Evolutionary conservation across 2,888 invertebrate species (phyloP).

Genomic region (Lithophane leautieri): DNA sequence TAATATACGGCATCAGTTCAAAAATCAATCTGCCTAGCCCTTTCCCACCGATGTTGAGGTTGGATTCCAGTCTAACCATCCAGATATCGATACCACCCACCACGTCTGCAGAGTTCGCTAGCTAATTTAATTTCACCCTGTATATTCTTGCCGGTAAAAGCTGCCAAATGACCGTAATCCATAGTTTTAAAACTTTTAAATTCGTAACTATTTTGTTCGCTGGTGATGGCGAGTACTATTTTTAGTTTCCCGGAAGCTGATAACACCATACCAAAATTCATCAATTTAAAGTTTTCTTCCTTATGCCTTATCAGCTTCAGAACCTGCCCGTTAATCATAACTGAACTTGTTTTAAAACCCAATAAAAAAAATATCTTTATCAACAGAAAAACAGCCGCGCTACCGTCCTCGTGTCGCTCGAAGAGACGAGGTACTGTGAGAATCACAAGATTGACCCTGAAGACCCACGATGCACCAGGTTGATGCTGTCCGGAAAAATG

Average conservation of each 20-base stretch:
- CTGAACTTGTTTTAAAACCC: background rate
- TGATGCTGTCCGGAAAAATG: slow-evolving; percentile 93
- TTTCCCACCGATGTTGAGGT: too few relatives aligned
- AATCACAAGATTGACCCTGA: slow-evolving; percentile 92
- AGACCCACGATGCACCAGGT: slow-evolving; percentile 94
- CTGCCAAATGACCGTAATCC: too few relatives aligned
- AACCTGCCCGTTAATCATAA: background rate
- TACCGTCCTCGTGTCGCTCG: slow-evolving; percentile 92
- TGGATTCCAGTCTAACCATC: too few relatives aligned
- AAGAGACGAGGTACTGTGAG: slow-evolving; percentile 92
- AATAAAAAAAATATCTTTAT: slow-evolving; percentile 38
- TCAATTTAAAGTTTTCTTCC: background rate
- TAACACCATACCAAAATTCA: background rate
- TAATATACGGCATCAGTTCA: too few relatives aligned
- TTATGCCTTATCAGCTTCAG: slow-evolving; percentile 2
- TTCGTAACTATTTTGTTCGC: too few relatives aligned
- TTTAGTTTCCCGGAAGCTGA: background rate
- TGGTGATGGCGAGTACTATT: too few relatives aligned
- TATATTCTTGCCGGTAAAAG: too few relatives aligned
- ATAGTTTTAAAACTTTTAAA: too few relatives aligned
- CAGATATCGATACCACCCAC: too few relatives aligned
- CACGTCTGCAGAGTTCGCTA: too few relatives aligned
- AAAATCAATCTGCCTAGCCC: too few relatives aligned
- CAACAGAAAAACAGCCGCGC: slow-evolving; percentile 91
- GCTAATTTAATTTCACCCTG: too few relatives aligned